Percentiles rank a stretch among this genome's conserved stretches.
phyloP scores from a whole-genome alignment of 2,797 vertebrate genomes.

The Silurus lanzhouensis region DNA sequence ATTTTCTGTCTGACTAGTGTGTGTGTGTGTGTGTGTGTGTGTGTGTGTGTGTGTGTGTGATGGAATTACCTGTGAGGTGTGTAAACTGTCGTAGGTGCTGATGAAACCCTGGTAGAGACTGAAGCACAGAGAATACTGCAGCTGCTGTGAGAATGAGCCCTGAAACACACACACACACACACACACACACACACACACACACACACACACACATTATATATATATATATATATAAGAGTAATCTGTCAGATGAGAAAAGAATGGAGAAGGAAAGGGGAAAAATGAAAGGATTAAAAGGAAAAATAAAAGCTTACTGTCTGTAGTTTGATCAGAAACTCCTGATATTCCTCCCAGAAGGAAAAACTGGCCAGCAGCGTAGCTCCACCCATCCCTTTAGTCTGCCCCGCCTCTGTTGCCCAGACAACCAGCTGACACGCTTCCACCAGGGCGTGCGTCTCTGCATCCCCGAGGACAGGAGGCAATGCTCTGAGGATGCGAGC shows the following conservation, averaged over 20 bases:
- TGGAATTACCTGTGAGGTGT: conserved; percentile 76
- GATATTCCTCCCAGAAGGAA: conserved; percentile 78
- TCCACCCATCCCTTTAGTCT: conserved; percentile 62
- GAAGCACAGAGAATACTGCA: conserved; percentile 79
- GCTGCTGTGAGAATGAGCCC: conserved; percentile 46
- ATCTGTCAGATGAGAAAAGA: neutral
- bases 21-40: neutral
- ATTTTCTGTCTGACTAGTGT: neutral
- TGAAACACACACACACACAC: conserved; percentile 13
- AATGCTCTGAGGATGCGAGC: conserved; percentile 66
- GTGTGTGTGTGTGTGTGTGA: neutral
- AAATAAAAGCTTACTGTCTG: conserved; percentile 69
- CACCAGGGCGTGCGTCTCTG: conserved; percentile 68
- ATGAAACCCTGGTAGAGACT: conserved; percentile 79
- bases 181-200: neutral
- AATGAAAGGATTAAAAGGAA: neutral
- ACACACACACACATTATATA: neutral
- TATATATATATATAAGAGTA: too few species aligned
- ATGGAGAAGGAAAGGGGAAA: neutral
- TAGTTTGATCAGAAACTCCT: conserved; percentile 64
- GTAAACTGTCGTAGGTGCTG: conserved; percentile 76
- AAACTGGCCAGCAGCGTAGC: conserved; percentile 67
- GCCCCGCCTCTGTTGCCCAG: conserved; percentile 69
- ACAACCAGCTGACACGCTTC: conserved; percentile 80
- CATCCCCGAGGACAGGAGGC: conserved; percentile 36